Conservation (phyloP, 2,888 invertebrate species). For the Conistra vaccinii region DNA sequence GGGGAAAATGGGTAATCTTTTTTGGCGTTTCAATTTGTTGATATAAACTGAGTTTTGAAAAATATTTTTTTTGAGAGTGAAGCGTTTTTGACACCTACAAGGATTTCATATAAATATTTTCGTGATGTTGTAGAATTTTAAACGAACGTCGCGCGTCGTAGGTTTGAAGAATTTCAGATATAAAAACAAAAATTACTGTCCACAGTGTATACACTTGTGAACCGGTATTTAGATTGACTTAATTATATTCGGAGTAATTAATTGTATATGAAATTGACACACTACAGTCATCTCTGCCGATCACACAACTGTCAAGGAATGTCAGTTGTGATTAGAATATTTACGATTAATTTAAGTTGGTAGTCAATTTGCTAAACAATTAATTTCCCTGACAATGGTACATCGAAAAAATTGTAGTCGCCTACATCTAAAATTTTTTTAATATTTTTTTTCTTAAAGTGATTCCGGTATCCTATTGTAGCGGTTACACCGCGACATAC, state of each 20-base stretch:
- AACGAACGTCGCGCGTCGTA: accelerated
- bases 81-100: neutral
- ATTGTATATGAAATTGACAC: too few species aligned
- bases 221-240: neutral
- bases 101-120: neutral
- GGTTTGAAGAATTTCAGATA: neutral
- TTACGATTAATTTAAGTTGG: neutral
- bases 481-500: too few species aligned
- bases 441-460: too few species aligned
- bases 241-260: too few species aligned
- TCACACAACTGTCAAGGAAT: neutral
- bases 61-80: neutral
- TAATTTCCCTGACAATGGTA: too few species aligned
- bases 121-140: neutral
- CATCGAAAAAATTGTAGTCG: too few species aligned
- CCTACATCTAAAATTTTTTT: too few species aligned
- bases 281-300: too few species aligned
- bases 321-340: neutral
- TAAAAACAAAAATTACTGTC: neutral
- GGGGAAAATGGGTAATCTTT: constrained; percentile 27
- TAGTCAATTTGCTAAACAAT: neutral
- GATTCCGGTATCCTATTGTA: too few species aligned
- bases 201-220: neutral
- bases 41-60: constrained; percentile 9
- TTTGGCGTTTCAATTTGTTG: constrained; percentile 38